Evolutionary conservation across 1,140 invertebrate species (phyloP).

Genomic region (Drosophila pallidifrons): DNA sequence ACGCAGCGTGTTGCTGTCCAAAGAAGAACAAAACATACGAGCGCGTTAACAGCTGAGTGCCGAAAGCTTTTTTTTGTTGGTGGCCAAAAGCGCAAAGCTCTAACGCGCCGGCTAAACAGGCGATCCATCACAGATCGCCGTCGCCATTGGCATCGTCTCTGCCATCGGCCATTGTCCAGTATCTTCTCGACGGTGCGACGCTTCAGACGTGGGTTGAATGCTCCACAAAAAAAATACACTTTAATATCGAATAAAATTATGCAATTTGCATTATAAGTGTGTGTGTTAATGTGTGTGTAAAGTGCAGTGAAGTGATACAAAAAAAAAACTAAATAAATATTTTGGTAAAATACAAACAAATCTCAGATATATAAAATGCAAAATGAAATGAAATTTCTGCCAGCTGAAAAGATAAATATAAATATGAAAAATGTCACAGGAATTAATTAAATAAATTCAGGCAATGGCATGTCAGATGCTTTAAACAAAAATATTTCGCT

Average conservation of each 20-base stretch:
- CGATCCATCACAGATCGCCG: conserved; percentile 23
- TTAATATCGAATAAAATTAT: conserved; percentile 16
- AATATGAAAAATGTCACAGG: conserved; percentile 31
- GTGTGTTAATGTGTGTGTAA: conserved; percentile 23
- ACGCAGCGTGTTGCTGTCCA: conserved; percentile 53
- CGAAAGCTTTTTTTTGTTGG: conserved; percentile 54
- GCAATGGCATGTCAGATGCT: conserved; percentile 50
- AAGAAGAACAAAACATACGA: conserved; percentile 26
- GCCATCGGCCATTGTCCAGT: conserved; percentile 66
- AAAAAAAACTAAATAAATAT: conserved; percentile 17
- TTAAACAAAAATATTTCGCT: conserved; percentile 56
- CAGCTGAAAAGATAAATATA: conserved; percentile 33
- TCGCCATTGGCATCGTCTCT: neutral
- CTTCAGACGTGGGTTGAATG: conserved; percentile 54
- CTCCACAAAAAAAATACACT: neutral
- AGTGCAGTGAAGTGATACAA: conserved; percentile 29
- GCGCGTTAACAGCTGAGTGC: conserved; percentile 68
- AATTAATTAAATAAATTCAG: conserved; percentile 63
- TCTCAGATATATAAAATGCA: conserved; percentile 11
- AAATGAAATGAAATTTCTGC: conserved; percentile 28
- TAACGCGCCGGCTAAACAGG: conserved; percentile 11
- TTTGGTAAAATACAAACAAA: conserved; percentile 23
- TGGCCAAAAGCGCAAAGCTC: conserved; percentile 47
- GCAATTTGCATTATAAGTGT: conserved; percentile 20
- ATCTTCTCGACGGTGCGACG: conserved; percentile 56